Percentiles rank a stretch among this genome's conserved stretches.
phyloP scores from a whole-genome alignment of 2,888 invertebrate species.

The Mythimna pallens region DNA sequence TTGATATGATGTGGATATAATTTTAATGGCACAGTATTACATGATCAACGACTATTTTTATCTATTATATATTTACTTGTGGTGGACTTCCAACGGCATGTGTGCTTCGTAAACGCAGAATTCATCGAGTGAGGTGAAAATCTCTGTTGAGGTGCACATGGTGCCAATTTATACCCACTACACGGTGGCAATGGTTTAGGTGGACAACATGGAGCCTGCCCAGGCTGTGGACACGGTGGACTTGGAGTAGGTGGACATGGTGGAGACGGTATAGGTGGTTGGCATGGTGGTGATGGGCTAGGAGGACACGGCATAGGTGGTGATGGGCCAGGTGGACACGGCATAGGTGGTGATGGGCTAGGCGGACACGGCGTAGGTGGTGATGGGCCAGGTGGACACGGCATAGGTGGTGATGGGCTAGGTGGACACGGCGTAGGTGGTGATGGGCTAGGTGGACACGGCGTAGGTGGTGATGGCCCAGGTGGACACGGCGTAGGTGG shows the following conservation, averaged over 20 bases:
- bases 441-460: neutral
- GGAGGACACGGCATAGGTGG: neutral
- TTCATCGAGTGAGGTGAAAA: neutral
- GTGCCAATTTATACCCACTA: neutral
- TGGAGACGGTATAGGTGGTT: neutral
- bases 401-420: neutral
- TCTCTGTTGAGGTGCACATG: neutral
- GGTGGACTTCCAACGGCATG: conserved; percentile 16
- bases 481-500: no score
- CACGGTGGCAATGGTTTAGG: neutral
- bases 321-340: no score
- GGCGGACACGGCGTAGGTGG: no score
- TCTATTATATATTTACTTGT: no score
- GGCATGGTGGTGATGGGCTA: neutral
- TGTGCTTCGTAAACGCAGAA: conserved; percentile 18
- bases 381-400: neutral
- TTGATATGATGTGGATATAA: neutral
- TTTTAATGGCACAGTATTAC: neutral
- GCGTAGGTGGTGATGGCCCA: neutral
- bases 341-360: no score
- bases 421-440: neutral
- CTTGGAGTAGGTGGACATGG: neutral
- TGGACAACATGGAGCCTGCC: neutral
- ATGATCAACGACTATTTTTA: neutral
- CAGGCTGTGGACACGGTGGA: neutral